A percentile compares a stretch with the other conserved stretches of the same genome.
phyloP scores from a whole-genome alignment of 2,113 vertebrate species.

The Zapornia atra region DNA sequence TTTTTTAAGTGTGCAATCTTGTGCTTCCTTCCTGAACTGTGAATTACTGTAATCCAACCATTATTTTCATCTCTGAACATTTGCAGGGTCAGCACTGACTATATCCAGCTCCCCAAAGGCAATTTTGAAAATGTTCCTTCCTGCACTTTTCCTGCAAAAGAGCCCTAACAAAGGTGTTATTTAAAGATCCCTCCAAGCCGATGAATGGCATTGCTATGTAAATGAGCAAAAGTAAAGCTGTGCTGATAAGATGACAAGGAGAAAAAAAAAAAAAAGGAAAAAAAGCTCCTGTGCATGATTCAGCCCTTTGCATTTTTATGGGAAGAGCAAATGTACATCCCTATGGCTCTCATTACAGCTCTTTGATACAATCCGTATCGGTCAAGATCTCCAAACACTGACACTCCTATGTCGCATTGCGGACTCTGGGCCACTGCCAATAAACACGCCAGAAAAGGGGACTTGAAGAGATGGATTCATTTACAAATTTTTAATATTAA shows the following conservation, averaged over 20 bases:
- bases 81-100: constrained; percentile 61
- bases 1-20: neutral
- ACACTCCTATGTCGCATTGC: fast-evolving
- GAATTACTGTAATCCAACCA: constrained; percentile 56
- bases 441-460: neutral
- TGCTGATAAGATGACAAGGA: neutral
- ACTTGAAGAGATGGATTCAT: neutral
- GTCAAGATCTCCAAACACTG: neutral
- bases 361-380: fast-evolving
- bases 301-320: neutral
- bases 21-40: constrained; percentile 26
- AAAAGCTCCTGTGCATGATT: neutral
- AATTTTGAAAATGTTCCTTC: constrained; percentile 39
- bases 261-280: fast-evolving
- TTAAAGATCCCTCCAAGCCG: constrained; percentile 20
- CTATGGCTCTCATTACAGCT: neutral
- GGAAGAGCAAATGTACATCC: neutral
- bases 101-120: constrained; percentile 52
- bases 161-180: constrained; percentile 54
- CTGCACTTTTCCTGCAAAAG: constrained; percentile 26
- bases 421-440: neutral
- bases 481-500: neutral
- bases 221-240: neutral
- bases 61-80: constrained; percentile 47
- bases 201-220: neutral